Conservation (phyloP, 2,797 vertebrate genomes). For the Coreius guichenoti region DNA sequence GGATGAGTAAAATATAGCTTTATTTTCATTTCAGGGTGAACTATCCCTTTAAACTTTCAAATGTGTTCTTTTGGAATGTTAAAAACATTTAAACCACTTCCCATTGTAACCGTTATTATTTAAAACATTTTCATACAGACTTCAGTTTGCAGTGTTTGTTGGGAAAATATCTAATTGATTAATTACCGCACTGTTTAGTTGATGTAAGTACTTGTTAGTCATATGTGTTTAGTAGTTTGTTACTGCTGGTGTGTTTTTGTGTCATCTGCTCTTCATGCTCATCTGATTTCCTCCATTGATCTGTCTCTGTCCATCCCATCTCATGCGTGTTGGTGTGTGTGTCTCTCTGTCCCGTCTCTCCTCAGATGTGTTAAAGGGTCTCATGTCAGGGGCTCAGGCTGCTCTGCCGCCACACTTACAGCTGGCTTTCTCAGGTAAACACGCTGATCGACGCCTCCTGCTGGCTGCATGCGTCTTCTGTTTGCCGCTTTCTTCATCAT, state of each 20-base stretch:
- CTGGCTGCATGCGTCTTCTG: constrained; percentile 44
- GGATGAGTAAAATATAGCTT: too few relatives aligned
- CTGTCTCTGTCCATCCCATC: constrained; percentile 27
- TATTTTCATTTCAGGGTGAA: too few relatives aligned
- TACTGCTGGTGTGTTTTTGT: constrained; percentile 42
- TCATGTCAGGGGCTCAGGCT: constrained; percentile 93
- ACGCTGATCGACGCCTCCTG: constrained; percentile 53
- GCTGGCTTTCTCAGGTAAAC: constrained; percentile 93
- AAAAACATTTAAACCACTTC: neutral
- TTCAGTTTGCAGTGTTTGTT: neutral
- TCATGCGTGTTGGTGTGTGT: constrained; percentile 31
- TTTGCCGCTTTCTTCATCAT: constrained; percentile 28
- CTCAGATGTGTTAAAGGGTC: constrained; percentile 97
- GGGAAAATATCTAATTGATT: neutral
- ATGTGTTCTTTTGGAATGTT: neutral
- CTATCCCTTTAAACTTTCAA: too few relatives aligned
- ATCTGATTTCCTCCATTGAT: constrained; percentile 23
- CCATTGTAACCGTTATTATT: too few relatives aligned
- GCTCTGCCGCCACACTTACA: constrained; percentile 95
- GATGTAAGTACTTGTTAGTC: neutral
- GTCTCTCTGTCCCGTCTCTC: constrained; percentile 60
- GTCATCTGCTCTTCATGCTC: constrained; percentile 23
- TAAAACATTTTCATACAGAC: neutral
- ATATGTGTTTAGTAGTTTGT: neutral
- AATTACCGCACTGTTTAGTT: neutral